Base-by-base conservation (phyloP, 2,888 invertebrate genomes). In the Syrista parreyssii region DNA sequence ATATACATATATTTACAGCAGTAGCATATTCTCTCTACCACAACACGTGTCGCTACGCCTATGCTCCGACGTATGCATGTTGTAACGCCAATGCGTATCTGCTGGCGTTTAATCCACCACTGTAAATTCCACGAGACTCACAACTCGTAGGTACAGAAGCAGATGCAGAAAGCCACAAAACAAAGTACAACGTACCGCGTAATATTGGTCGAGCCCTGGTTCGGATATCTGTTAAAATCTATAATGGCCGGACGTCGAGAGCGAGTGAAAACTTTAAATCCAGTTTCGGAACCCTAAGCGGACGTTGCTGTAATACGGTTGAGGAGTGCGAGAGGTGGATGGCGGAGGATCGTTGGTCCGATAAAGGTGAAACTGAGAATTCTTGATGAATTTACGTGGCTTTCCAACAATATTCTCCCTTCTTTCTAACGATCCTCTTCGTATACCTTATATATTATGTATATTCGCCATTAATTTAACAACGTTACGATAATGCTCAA, bases 191-290 rank as follows among this genome's bases (percentile, higher is more conserved):
- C 23, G 23, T 9, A 55, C 9, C 55, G 15, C 69, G 77, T 73
- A 75, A 77, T 77, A 75, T 79, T 77, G 79, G 77, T 79, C 79
- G 78, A 78, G 75, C 73, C n/a, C 69, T 68, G 71, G 40, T 68
- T 68, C 30, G 72, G 68, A 68, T 80, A 75, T 78, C 73, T 76
- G 80, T 78, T 77, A 78, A 68, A 77, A 76, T 76, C 77, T 77
- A 75, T 78, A 81, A 80, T 76, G 77, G 74, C 68, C 72, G 69
- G 68, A 40, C 32, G 75, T 76, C 74, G 69, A 78, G 79, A 75
- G 30, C 78, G 73, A 34, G 72, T 68, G 74, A 40, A 80, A 82
- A 83, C 80, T 84, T 84, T 82, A 75, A 84, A 82, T 84, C 79
- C 80, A 83, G 81, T 84, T 84, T 83, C 78, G 74, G 77, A 77